Evolutionary conservation across 2,888 invertebrate genomes (phyloP), one percentile per base, ranked within the genome.

Genomic region (Hylaea fasciaria): DNA sequence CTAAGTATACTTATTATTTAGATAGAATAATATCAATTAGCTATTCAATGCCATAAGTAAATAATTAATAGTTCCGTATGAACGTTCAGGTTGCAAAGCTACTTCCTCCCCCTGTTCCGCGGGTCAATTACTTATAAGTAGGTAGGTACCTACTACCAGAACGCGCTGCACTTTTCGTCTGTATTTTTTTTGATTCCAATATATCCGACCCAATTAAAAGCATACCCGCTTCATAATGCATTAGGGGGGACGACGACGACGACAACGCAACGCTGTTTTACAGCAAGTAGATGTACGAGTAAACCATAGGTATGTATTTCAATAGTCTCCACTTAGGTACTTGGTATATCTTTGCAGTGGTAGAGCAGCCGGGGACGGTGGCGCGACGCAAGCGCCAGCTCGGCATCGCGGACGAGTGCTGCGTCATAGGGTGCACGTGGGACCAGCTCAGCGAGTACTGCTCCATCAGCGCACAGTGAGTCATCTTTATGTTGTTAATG

Each of bases 401-500:
- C 40, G 89, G 91, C 60, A 92, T 91, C 65, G 91, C 87, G 35
- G 91, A 92, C 68, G 86, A 91, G 72, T 91, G 92, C 76, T 92
- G 91, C 73, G 79, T 82, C 29, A 78, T 81, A 60, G 89, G 89
- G 10, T 92, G 92, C 73, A 87, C 87, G 4, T 84, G 81, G 83
- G 82, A 85, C 52, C 87, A 91, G 61, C 85, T 91, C 59, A 85
- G 75, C 72, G 85, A 87, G 70, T 92, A 91, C 72, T 92, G 92
- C 71, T 86, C 89, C n/a, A 80, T 89, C 52, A 89, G 83, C 70
- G 84, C 86, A 44, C 83, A 82, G 91, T 91, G 77, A 83, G 87
- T 74, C 32, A 16, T 14, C 37, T 46, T 16, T 32, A 10, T 28
- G 28, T 35, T 11, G n/a, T n/a, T n/a, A n/a, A n/a, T n/a, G n/a